Evolutionary conservation across 2,888 invertebrate species (phyloP), one percentile per base, ranked within the genome.

Genomic region (Trypoxylon attenuatum): DNA sequence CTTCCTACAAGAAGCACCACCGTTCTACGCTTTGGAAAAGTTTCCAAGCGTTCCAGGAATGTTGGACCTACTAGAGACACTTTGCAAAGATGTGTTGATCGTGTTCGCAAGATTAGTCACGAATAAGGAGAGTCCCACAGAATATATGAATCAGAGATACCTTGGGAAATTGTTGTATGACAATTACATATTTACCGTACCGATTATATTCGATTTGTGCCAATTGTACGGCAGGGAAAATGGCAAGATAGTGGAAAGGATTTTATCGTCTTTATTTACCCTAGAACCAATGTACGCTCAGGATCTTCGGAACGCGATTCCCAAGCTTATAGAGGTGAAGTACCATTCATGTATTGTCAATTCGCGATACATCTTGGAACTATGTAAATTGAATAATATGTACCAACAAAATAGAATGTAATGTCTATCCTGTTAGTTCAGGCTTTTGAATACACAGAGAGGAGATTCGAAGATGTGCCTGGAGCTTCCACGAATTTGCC

Each of bases 111-210:
- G 97, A 78, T 89, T 97, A 71, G 89, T 94, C 6, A 95, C 94
- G 8, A 92, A 92, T 84, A 93, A 92, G 76, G 94, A 96, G 84
- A 82, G 77, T 50, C 25, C 73, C 21, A 21, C 51, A 0, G 84
- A 85, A 54, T 93, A 91, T 89, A 92, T 96, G 83, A 90, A 88
- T 1, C 91, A 90, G 51, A 88, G 90, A 33, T 90, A 90, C 57
- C 91, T 94, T 88, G 92, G 91, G 0, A 89, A 91, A 4, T 80
- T 94, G n/a, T 82, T 96, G 46, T 95, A 95, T 84, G 90, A 94
- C 63, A 92, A 94, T 74, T 95, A 92, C 85, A 88, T 96, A 69
- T 92, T 95, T 77, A 94, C 96, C n/a, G 89, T 96, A 69, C 94
- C 96, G 0, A 92, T 94, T 80, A 86, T 96, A 51, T 91, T 94